Evolutionary conservation across 2,888 invertebrate genomes (phyloP).

Genomic region (Chirona hameri): DNA sequence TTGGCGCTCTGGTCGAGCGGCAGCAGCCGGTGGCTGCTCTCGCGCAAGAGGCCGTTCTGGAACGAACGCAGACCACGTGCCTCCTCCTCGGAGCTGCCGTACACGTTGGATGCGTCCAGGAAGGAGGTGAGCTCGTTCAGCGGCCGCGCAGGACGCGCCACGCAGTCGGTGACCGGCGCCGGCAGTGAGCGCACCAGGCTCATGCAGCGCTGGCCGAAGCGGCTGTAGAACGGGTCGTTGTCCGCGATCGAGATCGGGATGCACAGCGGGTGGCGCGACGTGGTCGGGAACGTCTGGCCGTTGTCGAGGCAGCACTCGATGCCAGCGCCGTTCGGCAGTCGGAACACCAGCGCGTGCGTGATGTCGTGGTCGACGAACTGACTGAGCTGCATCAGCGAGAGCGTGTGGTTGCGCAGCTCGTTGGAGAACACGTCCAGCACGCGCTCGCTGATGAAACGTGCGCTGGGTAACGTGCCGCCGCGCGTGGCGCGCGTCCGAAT

Average conservation of each 20-base stretch:
- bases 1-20: conserved; percentile 11
- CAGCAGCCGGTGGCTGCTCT: conserved; percentile 31
- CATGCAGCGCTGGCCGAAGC: conserved; percentile 55
- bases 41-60: conserved; percentile 55
- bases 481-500: conserved; percentile 32
- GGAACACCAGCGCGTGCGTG: conserved; percentile 37
- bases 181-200: conserved; percentile 68
- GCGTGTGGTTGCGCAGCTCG: conserved; percentile 35
- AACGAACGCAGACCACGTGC: conserved; percentile 63
- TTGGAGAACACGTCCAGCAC: conserved; percentile 33
- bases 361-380: conserved; percentile 40
- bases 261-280: conserved; percentile 36
- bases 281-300: background rate
- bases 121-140: conserved; percentile 66
- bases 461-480: conserved; percentile 41
- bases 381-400: conserved; percentile 39
- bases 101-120: conserved; percentile 74
- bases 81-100: conserved; percentile 66
- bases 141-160: conserved; percentile 63
- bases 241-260: conserved; percentile 38
- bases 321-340: conserved; percentile 35
- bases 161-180: conserved; percentile 61
- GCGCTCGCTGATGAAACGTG: conserved; percentile 39
- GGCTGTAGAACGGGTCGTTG: conserved; percentile 38
- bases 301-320: conserved; percentile 36